Conservation (phyloP, 2,113 vertebrate genomes). For the Ammospiza caudacuta region DNA sequence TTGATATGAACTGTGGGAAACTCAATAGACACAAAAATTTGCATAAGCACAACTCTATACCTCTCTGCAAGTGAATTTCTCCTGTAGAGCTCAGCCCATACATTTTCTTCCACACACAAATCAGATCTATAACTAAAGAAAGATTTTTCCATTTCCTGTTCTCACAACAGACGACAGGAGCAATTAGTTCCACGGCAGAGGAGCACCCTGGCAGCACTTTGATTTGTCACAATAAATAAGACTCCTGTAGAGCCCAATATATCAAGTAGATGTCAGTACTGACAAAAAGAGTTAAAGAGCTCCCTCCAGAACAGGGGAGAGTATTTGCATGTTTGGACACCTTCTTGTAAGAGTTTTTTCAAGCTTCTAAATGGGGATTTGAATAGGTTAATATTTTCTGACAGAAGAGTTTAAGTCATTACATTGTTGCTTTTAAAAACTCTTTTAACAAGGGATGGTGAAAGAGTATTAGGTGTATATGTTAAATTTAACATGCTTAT, state of each 20-base stretch:
- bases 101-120: not conserved
- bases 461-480: not conserved
- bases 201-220: not conserved
- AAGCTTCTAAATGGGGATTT: not conserved
- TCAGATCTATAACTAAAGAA: not conserved
- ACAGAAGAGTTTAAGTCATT: not conserved
- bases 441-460: not conserved
- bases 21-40: fast-evolving
- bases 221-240: slow-evolving; percentile 30
- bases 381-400: not conserved
- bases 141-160: not conserved
- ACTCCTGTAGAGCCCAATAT: not conserved
- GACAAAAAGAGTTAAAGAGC: not conserved
- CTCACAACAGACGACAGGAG: not conserved
- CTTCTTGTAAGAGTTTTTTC: not conserved
- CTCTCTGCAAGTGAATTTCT: not conserved
- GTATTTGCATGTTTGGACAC: not conserved
- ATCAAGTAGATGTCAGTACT: not conserved
- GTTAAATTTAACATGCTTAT: not conserved
- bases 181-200: not conserved
- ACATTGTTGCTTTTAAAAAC: not conserved
- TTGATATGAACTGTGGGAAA: not conserved
- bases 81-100: not conserved
- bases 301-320: not conserved
- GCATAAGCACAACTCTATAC: fast-evolving